A percentile compares a stretch with the other conserved stretches of the same genome.
These are phyloP conservation scores for Drosophila triauraria DNA, from an alignment of 1,140 invertebrate genomes.

Conservation along the genomic window DNA sequence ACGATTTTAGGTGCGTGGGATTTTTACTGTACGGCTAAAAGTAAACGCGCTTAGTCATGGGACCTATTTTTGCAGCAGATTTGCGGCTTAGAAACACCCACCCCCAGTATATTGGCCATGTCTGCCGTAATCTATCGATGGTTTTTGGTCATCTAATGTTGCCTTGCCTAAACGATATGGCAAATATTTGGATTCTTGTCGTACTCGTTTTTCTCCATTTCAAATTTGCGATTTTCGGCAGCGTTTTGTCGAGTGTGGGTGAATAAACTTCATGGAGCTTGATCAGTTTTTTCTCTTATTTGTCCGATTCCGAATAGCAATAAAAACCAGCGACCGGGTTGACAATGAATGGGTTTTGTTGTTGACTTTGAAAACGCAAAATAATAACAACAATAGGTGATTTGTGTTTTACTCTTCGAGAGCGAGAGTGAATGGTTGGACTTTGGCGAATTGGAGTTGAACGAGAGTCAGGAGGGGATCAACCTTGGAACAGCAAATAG, in stretches of 20 bases:
- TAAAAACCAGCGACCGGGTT: conserved; percentile 45
- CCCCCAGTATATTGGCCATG: conserved; percentile 30
- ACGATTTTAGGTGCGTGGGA: conserved; percentile 47
- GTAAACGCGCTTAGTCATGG: conserved; percentile 68
- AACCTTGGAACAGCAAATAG: conserved; percentile 50
- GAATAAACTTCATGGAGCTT: conserved; percentile 74
- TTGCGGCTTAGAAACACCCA: conserved; percentile 73
- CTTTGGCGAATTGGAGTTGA: conserved; percentile 49
- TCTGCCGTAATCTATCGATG: conserved; percentile 13
- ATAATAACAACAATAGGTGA: conserved; percentile 15
- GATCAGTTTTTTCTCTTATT: conserved; percentile 29
- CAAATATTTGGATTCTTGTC: conserved; percentile 45
- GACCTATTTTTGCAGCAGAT: conserved; percentile 69
- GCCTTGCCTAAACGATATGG: conserved; percentile 45
- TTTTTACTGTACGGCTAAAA: conserved; percentile 39
- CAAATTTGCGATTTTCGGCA: conserved; percentile 29
- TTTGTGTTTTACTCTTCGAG: conserved; percentile 31
- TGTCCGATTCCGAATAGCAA: conserved; percentile 34
- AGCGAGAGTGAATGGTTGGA: conserved; percentile 67
- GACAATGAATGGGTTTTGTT: conserved; percentile 70
- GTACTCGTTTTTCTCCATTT: conserved; percentile 47
- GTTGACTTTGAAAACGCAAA: conserved; percentile 68
- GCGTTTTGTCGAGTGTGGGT: conserved; percentile 63
- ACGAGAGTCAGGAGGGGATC: conserved; percentile 26
- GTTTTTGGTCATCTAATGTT: conserved; percentile 48